A percentile compares a stretch with the other conserved stretches of the same genome.
These are phyloP conservation scores for Zygothrica quintamaculata DNA, from an alignment of 2,888 invertebrate species.

Conservation along the genomic window DNA sequence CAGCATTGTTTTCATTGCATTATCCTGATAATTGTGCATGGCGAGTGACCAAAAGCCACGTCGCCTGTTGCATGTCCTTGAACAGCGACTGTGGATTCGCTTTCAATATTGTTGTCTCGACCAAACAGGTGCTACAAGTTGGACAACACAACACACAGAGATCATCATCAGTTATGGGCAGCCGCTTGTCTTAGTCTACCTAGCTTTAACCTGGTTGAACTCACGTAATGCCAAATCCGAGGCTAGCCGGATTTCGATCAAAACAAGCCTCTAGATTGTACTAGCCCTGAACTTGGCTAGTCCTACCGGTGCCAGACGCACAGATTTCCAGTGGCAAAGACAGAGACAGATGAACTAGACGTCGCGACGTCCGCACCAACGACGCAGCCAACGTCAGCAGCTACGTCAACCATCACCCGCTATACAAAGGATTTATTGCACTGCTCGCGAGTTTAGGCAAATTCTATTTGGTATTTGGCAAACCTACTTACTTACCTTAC, in stretches of 20 bases:
- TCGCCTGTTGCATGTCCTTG: slow-evolving; percentile 45
- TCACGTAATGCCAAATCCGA: slow-evolving; percentile 66
- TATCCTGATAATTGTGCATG: slow-evolving; percentile 61
- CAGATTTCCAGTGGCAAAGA: slow-evolving; percentile 17
- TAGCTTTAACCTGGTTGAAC: slow-evolving; percentile 26
- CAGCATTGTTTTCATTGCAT: slow-evolving; percentile 64
- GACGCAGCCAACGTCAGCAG: slow-evolving; percentile 10
- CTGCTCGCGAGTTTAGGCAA: slow-evolving; percentile 69
- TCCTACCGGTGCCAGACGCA: slow-evolving; percentile 50
- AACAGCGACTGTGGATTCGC: slow-evolving; percentile 46
- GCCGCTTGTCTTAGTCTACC: slow-evolving; percentile 51
- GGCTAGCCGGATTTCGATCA: slow-evolving; percentile 70
- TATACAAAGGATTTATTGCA: slow-evolving; percentile 69
- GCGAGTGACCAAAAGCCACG: slow-evolving; percentile 59
- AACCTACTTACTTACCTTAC: slow-evolving; percentile 50
- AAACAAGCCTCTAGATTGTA: slow-evolving; percentile 72
- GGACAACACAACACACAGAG: slow-evolving; percentile 55
- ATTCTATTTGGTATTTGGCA: slow-evolving; percentile 61
- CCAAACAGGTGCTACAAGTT: slow-evolving; percentile 72
- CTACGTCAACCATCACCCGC: slow-evolving; percentile 7
- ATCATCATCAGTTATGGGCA: slow-evolving; percentile 61
- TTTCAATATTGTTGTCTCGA: slow-evolving; percentile 41
- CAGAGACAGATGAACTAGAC: slow-evolving; percentile 26
- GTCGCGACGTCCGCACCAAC: slow-evolving; percentile 3
- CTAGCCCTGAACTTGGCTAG: slow-evolving; percentile 59